A percentile compares a stretch with the other conserved stretches of the same genome.
These are phyloP conservation scores for Progne subis DNA, from an alignment of 2,113 vertebrate species.

Conservation along the genomic window DNA sequence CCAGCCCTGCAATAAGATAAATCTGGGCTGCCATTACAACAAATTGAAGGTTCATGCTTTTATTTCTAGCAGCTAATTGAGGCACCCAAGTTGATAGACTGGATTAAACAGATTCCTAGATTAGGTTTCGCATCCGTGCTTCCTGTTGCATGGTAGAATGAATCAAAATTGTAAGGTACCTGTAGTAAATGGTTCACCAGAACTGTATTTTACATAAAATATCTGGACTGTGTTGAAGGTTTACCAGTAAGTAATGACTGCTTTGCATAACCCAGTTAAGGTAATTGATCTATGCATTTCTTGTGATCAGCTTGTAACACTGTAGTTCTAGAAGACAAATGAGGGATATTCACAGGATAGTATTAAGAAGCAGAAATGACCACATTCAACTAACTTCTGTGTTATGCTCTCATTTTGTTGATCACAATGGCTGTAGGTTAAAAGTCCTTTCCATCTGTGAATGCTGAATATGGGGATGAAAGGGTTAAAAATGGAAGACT, in stretches of 20 bases:
- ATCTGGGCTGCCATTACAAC: not conserved
- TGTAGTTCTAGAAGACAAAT: not conserved
- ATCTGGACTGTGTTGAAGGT: not conserved
- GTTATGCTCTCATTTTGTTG: not conserved
- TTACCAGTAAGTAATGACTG: not conserved
- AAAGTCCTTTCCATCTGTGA: not conserved
- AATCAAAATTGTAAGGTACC: constrained; percentile 4
- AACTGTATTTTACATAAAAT: not conserved
- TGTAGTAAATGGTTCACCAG: not conserved
- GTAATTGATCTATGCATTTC: not conserved
- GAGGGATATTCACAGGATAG: not conserved
- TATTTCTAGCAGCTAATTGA: constrained; percentile 51
- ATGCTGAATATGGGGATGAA: not conserved
- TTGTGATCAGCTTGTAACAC: not conserved
- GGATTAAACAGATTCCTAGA: constrained; percentile 30
- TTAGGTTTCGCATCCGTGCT: constrained; percentile 22
- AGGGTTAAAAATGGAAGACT: not conserved
- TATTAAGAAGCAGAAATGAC: not conserved
- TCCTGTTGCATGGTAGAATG: constrained; percentile 6
- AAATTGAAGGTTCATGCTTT: constrained; percentile 25
- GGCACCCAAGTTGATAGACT: not conserved
- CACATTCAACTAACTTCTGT: not conserved
- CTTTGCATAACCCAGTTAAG: not conserved
- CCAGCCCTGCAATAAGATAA: not conserved
- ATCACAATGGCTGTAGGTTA: accelerated